Evolutionary conservation across 2,797 vertebrate genomes (phyloP), one percentile per base, ranked within the genome.

Genomic region (Champsocephalus esox): DNA sequence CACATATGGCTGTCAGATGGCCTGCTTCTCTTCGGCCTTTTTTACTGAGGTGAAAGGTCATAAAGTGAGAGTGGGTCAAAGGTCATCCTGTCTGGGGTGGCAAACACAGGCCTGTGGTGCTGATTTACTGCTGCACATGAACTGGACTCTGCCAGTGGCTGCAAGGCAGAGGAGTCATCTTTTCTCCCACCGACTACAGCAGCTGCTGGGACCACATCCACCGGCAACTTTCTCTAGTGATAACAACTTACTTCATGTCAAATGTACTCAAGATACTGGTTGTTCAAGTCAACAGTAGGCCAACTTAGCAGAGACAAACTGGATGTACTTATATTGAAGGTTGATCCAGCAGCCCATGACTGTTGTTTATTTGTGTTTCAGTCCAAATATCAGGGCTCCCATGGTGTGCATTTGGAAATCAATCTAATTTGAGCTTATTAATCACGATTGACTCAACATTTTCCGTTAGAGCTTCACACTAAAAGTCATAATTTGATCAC

Each of bases 1-100:
- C 67, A 68, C 92, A 92, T 92, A 92, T 92, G 92, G 88, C 74
- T 69, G 88, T 94, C 92, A 93, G 90, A 92, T 93, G 92, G 86
- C 70, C 70, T 66, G 82, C 80, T 73, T 51, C 72, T 79, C 78
- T 84, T 79, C 73, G 69, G 79, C 48, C 64, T 13, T 0, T 79
- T 90, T 91, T 79, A 87, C 84, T 61, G 73, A 79, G 88, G 88
- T 88, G 64, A 89, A 79, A 86, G 90, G 85, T 88, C 80, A 48
- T 16, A 61, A 9, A 24, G 79, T 13, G 73, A 84, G 67, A 50
- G 58, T 73, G 62, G 77, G 90, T 87, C 83, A 91, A 73, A 86
- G 91, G 90, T 90, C 21, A 51, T 57, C 83, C 16, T 34, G 86
- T 87, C 87, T 86, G 80, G 80, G 81, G 76, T 77, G 68, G 85